Evolutionary conservation across 2,113 vertebrate genomes (phyloP).

Genomic region (Pachypanchax playfairii): DNA sequence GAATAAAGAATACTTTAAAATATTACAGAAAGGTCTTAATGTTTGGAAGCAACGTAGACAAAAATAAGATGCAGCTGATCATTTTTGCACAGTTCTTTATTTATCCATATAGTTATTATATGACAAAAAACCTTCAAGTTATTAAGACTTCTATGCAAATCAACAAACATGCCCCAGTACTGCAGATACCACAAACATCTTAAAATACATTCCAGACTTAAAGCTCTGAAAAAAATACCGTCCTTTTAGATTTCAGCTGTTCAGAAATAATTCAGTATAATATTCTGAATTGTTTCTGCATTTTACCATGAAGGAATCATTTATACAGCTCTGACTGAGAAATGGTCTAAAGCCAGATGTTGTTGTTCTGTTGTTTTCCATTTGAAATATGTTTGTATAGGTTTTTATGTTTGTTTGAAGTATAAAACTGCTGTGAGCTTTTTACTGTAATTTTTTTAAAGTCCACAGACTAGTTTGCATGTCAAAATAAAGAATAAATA

Average conservation of each 20-base stretch:
- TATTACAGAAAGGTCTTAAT: background rate
- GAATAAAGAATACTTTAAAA: background rate
- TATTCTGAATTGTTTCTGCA: background rate
- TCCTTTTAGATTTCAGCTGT: background rate
- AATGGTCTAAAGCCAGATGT: too few relatives aligned
- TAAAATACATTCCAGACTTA: background rate
- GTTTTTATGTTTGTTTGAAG: background rate
- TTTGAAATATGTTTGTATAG: background rate
- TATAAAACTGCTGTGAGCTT: background rate
- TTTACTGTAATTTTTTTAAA: constrained; percentile 1
- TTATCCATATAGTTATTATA: background rate
- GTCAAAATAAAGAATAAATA: background rate
- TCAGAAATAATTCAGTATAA: background rate
- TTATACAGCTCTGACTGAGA: background rate
- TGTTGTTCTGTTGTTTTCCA: background rate
- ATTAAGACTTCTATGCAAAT: background rate
- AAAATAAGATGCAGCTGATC: background rate
- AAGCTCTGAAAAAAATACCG: background rate
- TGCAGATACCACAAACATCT: background rate
- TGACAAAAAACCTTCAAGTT: background rate
- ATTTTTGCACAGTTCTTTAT: background rate
- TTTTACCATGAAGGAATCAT: background rate
- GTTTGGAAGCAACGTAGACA: background rate
- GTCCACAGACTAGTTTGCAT: background rate
- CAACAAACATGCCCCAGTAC: background rate